These are phyloP conservation scores for Antechinus stuartii DNA, from an alignment of 2,113 vertebrate genomes.

Conservation along the genomic window DNA sequence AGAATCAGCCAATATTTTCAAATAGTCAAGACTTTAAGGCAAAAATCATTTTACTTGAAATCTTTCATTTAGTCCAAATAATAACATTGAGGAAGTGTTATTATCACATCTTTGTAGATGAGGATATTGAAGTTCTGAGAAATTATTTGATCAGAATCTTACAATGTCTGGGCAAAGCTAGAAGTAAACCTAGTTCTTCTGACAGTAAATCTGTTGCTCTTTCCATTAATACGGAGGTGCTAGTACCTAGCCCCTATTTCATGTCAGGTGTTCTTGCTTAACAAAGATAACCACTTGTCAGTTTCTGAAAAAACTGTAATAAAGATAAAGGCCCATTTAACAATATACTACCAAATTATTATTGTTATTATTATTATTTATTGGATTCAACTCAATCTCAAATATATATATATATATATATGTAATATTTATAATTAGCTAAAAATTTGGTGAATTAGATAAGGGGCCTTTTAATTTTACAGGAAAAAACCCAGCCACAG, in stretches of 20 bases:
- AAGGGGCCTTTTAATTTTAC: background rate
- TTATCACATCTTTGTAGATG: background rate
- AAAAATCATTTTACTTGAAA: background rate
- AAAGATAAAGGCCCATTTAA: constrained; percentile 44
- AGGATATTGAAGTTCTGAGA: background rate
- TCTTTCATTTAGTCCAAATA: background rate
- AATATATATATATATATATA: background rate
- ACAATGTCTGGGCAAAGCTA: background rate
- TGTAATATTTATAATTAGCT: background rate
- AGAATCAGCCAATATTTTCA: background rate
- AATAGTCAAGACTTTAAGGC: background rate
- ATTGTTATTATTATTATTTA: too few species aligned
- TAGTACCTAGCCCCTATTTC: background rate
- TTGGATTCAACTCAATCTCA: constrained; percentile 13
- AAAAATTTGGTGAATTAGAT: background rate
- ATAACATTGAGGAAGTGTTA: background rate
- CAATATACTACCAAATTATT: constrained; percentile 31
- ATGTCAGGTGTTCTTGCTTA: background rate
- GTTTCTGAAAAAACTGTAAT: background rate
- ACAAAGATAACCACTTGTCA: background rate
- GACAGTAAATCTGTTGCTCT: background rate
- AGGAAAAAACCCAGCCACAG: background rate
- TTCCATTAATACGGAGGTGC: background rate
- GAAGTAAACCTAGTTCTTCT: background rate
- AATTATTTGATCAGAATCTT: background rate